Conservation (phyloP, 30 jellyfish, hydroid and myxozoan species). For the Morbakka virulenta region DNA sequence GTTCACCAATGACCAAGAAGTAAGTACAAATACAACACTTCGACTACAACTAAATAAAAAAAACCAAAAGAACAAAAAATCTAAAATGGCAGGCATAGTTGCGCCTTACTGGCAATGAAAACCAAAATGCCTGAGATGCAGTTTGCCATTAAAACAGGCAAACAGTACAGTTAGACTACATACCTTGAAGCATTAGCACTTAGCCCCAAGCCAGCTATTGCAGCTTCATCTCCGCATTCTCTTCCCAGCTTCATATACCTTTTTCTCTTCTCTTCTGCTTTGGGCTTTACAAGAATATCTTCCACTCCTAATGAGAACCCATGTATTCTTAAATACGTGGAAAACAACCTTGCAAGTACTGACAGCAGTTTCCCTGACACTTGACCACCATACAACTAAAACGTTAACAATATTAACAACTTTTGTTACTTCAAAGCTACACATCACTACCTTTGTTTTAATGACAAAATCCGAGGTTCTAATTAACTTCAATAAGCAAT, state of each 20-base stretch:
- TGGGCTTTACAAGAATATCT: conserved; percentile 79
- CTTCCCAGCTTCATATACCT: conserved; percentile 76
- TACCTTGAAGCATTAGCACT: conserved; percentile 54
- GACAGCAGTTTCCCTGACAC: conserved; percentile 81
- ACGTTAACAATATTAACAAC: background rate
- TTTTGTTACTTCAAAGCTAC: too few species aligned
- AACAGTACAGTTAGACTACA: too few species aligned
- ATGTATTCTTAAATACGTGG: conserved; percentile 68
- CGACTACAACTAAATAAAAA: too few species aligned
- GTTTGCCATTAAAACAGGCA: too few species aligned
- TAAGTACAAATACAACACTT: too few species aligned
- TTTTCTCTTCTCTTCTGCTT: conserved; percentile 69
- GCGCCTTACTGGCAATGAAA: too few species aligned
- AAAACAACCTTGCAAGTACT: conserved; percentile 87
- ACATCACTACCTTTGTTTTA: background rate
- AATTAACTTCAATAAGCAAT: background rate
- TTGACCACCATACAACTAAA: conserved; percentile 94
- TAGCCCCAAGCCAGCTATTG: conserved; percentile 84
- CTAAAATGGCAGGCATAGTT: too few species aligned
- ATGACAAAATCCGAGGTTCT: background rate
- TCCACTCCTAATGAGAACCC: conserved; percentile 98
- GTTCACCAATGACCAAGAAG: too few species aligned
- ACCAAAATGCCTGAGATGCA: too few species aligned
- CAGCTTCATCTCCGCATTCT: conserved; percentile 89
- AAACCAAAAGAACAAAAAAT: too few species aligned